Evolutionary conservation across 2,888 invertebrate genomes (phyloP).

Genomic region (Clivina fossor): DNA sequence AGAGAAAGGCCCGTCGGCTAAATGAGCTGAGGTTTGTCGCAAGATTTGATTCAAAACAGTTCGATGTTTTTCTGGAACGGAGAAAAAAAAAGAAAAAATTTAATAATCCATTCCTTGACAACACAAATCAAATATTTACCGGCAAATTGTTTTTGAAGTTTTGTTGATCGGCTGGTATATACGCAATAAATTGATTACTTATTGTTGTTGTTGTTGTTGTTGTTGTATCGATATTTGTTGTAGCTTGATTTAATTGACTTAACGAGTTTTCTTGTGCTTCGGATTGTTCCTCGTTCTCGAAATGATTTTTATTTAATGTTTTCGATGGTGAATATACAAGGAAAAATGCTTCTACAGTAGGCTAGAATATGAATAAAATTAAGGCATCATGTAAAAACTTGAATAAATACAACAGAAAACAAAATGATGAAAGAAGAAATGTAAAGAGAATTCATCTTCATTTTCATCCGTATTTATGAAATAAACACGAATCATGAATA

Average conservation of each 20-base stretch:
- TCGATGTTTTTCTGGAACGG: constrained; percentile 71
- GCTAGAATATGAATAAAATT: too few species aligned
- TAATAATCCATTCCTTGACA: background rate
- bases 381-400: too few species aligned
- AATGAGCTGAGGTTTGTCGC: constrained; percentile 74
- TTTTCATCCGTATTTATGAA: too few species aligned
- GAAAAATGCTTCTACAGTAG: constrained; percentile 89
- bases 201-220: constrained; percentile 13
- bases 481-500: too few species aligned
- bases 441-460: too few species aligned
- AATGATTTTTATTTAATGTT: constrained; percentile 17
- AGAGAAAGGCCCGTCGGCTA: constrained; percentile 84
- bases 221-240: constrained; percentile 35
- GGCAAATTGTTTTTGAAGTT: constrained; percentile 70
- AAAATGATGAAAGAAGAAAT: too few species aligned
- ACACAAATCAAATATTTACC: too few species aligned
- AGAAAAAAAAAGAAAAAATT: constrained; percentile 26
- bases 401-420: too few species aligned
- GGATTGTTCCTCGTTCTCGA: constrained; percentile 29
- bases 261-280: constrained; percentile 11
- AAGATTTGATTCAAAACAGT: constrained; percentile 87
- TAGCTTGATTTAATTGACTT: constrained; percentile 14
- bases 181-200: too few species aligned
- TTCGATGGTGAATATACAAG: constrained; percentile 72
- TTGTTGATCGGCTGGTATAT: constrained; percentile 60